Evolutionary conservation across 1,140 invertebrate species (phyloP).

Genomic region (Platorchestia sp.): DNA sequence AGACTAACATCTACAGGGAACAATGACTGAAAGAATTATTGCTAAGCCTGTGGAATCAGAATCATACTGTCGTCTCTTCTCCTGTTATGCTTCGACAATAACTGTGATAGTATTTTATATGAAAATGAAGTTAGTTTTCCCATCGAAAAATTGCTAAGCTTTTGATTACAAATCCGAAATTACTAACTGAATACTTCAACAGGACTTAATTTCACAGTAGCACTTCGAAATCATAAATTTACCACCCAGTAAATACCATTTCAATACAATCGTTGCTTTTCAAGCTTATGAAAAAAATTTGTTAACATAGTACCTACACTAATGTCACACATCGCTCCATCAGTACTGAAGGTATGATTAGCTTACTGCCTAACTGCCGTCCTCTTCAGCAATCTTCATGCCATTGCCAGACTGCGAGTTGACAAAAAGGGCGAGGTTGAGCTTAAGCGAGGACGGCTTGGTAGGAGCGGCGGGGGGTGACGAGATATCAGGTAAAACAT

Average conservation of each 20-base stretch:
- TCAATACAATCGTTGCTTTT: neutral
- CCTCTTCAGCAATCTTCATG: neutral
- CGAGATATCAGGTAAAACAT: conserved; percentile 37
- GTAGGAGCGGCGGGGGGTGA: neutral
- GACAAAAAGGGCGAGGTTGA: conserved; percentile 14
- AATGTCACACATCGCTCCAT: neutral
- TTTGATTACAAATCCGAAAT: neutral
- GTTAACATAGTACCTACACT: neutral
- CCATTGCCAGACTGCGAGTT: neutral
- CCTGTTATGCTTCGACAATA: neutral
- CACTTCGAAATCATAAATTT: neutral
- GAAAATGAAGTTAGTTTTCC: neutral
- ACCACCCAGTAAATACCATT: neutral
- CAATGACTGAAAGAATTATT: neutral
- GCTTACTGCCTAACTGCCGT: neutral
- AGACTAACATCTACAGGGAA: neutral
- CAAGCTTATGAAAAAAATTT: neutral
- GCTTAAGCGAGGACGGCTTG: neutral
- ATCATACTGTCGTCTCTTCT: neutral
- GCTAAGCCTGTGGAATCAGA: neutral
- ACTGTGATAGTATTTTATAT: neutral
- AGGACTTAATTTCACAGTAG: no score
- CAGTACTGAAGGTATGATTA: neutral
- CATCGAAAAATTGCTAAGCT: neutral
- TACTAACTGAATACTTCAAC: neutral